Base-by-base conservation (phyloP, 2,888 invertebrate species). In the Lypha dubia region DNA sequence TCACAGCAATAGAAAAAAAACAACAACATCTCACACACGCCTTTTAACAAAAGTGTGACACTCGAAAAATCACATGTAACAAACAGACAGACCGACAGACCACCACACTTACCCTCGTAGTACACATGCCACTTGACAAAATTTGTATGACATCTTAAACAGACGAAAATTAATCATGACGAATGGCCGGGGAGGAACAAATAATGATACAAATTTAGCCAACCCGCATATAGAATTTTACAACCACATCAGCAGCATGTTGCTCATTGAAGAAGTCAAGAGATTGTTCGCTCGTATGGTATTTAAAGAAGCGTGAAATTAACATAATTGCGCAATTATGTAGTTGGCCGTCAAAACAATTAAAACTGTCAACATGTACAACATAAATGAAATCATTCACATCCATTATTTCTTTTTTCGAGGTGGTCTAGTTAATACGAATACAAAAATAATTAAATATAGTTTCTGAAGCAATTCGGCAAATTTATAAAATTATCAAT, bases 301-400 rank as follows among this genome's bases (percentile, higher is more conserved):
- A 68, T 79, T 79, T 63, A 74, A 24, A 70, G 73, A 83, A 71
- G 84, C 84, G 77, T 79, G 79, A 86, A 79, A 77, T 81, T 87
- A 86, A 88, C 86, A 88, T 88, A 88, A 86, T 86, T 84, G 84
- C 86, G 88, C 88, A 88, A 89, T 89, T 89, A 89, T 83, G 79
- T 83, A 71, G 49, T 74, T 77, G 77, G 74, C 62, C 82, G 79
- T 85, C 75, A 81, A 80, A 82, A 81, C 86, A 85, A 86, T 85
- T 85, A 79, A 85, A 65, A 79, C 70, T 86, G 86, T 84, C 86
- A 86, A 71, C 86, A 82, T 80, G 75, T 79, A 71, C 60, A 76
- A 51, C 17, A 65, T 5, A 51, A 68, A 38, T 28, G 49, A 77
- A 68, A 51, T 68, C 51, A 51, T 28, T 70, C 60, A 51, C 17